Evolutionary conservation across 1,140 invertebrate genomes (phyloP), one percentile per base, ranked within the genome.

Genomic region (Oedothorax gibbosus): DNA sequence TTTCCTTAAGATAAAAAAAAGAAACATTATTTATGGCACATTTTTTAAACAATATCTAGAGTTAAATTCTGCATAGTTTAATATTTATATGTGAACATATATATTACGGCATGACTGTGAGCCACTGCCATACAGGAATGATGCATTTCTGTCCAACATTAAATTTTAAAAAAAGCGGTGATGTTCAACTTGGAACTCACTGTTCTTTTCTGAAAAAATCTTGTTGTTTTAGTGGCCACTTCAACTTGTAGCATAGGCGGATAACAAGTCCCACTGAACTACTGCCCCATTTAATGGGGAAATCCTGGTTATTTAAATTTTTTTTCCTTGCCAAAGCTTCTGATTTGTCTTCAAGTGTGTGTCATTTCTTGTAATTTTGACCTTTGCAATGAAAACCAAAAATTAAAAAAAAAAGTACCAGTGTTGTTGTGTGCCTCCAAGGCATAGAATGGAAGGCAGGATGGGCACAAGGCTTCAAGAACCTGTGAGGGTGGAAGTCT

Each of bases 81-180:
- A 84, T 84, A 84, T 84, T 84, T 84, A 75, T 84, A 84, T 84
- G 81, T 84, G 75, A 75, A 84, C 81, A 75, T 84, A 84, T 84
- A 75, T 75, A 84, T 76, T 84, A 76, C 81, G 72, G 81, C 81
- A 84, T 84, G 80, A 82, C 80, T 82, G 80, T 56, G 65, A 82
- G 72, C 81, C 81, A 84, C 81, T 84, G 81, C 81, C 81, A 84
- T 75, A 57, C 81, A 84, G 81, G 66, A 84, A 84, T 84, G 75
- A 60, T 56, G 35, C 35, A 84, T 84, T 84, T 84, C 81, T 84
- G 81, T 84, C 81, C 72, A 84, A 84, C 81, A 73, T 84, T 79
- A 65, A 71, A 14, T 18, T 62, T 35, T 2, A 35, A 51, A 73
- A 56, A 81, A 69, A 81, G 81, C 81, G 76, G 81, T 75, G 81